A percentile compares a stretch with the other conserved stretches of the same genome.
Evolutionary conservation across 1,140 invertebrate genomes (phyloP).

Genomic region (Neuroterus valhalla): DNA sequence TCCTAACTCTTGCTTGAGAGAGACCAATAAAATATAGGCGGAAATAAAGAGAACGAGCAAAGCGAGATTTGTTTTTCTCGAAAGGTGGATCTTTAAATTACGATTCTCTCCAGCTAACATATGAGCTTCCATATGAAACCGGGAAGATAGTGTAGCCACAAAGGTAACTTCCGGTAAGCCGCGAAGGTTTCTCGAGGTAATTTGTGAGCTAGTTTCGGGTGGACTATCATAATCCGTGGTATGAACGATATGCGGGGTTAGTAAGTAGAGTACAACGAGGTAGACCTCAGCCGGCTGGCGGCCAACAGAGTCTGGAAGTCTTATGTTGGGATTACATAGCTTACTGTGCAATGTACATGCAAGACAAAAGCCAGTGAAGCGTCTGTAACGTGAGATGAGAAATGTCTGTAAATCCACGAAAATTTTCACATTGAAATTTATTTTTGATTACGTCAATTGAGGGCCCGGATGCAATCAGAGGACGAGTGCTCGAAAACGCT

Average conservation of each 20-base stretch:
- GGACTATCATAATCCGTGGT: slow-evolving; percentile 67
- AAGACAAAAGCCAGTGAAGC: slow-evolving; percentile 59
- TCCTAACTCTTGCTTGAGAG: slow-evolving; percentile 38
- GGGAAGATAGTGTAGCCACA: slow-evolving; percentile 33
- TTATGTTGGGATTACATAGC: slow-evolving; percentile 68
- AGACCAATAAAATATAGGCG: slow-evolving; percentile 31
- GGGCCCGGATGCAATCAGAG: no score
- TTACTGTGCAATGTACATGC: slow-evolving; percentile 60
- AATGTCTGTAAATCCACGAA: not conserved
- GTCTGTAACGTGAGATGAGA: not conserved
- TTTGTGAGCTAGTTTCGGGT: slow-evolving; percentile 67
- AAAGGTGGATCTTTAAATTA: no score
- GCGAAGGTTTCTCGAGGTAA: slow-evolving; percentile 69
- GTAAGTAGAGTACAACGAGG: slow-evolving; percentile 43
- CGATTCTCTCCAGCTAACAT: not conserved
- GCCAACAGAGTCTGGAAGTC: slow-evolving; percentile 53
- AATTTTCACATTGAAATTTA: not conserved
- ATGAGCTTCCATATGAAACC: not conserved
- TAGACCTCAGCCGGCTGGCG: slow-evolving; percentile 31
- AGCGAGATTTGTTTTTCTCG: slow-evolving; percentile 6
- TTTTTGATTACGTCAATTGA: slow-evolving; percentile 3
- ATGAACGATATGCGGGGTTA: slow-evolving; percentile 60
- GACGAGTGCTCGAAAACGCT: no score
- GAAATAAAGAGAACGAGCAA: slow-evolving; percentile 33
- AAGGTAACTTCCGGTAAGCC: slow-evolving; percentile 65